phyloP scores from a whole-genome alignment of 1,140 invertebrate genomes.

The Hylaeus volcanicus region DNA sequence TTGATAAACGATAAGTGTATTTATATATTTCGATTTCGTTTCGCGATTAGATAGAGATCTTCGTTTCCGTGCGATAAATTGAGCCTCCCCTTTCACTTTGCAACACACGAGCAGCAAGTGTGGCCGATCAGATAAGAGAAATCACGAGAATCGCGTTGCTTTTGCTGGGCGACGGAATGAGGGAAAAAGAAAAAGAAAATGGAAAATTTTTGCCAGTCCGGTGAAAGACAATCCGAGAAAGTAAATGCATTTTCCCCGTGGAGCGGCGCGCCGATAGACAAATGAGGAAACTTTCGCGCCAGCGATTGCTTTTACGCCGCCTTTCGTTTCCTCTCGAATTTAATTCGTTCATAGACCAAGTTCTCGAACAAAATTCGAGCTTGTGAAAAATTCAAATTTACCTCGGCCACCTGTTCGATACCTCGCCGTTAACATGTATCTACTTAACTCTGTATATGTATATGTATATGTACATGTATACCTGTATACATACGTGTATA shows the following conservation, averaged over 20 bases:
- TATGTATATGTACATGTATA: too few relatives aligned
- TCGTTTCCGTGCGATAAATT: background rate
- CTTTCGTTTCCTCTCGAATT: background rate
- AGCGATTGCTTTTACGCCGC: background rate
- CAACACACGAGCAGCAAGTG: conserved; percentile 1
- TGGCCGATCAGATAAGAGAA: conserved; percentile 30
- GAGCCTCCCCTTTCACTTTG: conserved; percentile 39
- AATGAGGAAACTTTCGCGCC: background rate
- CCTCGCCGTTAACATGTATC: too few relatives aligned
- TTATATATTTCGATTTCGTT: background rate
- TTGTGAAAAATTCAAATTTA: too few relatives aligned
- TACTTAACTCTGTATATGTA: too few relatives aligned
- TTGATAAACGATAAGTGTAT: background rate
- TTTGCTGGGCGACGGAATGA: background rate
- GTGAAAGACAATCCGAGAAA: conserved; percentile 28
- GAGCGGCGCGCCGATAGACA: background rate
- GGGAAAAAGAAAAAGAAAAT: background rate
- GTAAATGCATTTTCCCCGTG: background rate
- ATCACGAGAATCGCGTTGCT: conserved; percentile 11
- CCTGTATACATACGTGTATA: too few relatives aligned
- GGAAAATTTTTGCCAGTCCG: background rate
- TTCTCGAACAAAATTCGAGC: too few relatives aligned
- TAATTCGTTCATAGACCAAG: background rate
- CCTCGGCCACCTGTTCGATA: too few relatives aligned
- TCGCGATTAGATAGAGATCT: background rate